Evolutionary conservation across 2,797 vertebrate species (phyloP).

Genomic region (Helarctos malayanus): DNA sequence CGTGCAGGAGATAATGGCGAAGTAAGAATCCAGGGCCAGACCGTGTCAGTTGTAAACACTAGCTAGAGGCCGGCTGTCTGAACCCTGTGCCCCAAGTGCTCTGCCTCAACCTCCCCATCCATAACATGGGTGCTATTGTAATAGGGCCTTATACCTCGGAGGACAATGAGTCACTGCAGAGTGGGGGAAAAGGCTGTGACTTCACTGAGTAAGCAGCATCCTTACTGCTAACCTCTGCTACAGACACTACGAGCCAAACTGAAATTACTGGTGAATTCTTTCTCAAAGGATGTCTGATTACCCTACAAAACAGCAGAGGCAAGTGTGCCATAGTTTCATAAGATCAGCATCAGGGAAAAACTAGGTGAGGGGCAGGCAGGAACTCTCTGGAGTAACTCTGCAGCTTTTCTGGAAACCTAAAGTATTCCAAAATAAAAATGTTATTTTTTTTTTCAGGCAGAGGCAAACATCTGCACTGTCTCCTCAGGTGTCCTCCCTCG

Average conservation of each 20-base stretch:
- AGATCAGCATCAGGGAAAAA: not conserved
- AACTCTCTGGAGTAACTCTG: not conserved
- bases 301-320: not conserved
- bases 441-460: not conserved
- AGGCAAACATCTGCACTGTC: not conserved
- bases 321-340: accelerated
- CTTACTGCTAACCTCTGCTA: not conserved
- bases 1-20: not conserved
- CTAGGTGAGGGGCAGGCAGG: not conserved
- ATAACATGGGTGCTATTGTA: not conserved
- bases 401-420: not conserved
- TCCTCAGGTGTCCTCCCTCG: not conserved
- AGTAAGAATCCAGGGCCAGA: not conserved
- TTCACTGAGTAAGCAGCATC: not conserved
- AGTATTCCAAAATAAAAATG: not conserved
- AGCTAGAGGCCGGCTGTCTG: not conserved
- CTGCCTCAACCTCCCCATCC: not conserved
- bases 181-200: not conserved
- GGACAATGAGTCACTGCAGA: not conserved
- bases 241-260: not conserved
- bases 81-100: not conserved
- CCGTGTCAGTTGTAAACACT: not conserved
- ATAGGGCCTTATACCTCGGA: not conserved
- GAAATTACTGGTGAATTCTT: not conserved
- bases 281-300: conserved; percentile 23